phyloP scores from a whole-genome alignment of 2,888 invertebrate genomes.

The Isotomurus palustris region DNA sequence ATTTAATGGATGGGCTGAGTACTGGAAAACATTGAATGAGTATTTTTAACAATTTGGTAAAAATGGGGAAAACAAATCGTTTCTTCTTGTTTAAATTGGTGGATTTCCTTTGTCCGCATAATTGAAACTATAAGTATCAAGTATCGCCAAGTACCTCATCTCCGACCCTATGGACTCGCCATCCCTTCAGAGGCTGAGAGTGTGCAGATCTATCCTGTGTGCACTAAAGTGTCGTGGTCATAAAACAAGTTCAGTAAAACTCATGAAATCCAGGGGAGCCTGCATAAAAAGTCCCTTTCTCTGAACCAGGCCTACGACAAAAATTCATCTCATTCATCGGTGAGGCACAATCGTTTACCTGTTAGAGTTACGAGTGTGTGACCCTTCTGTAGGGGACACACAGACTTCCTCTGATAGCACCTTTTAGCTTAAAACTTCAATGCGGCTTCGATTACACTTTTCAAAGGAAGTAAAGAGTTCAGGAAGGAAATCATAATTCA shows the following conservation, averaged over 20 bases:
- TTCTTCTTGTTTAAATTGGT: constrained; percentile 9
- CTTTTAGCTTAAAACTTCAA: background rate
- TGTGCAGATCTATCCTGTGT: no score
- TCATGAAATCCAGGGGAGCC: no score
- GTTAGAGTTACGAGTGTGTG: background rate
- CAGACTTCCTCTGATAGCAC: constrained; percentile 4
- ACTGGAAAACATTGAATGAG: background rate
- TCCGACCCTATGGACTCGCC: no score
- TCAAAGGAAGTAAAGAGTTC: constrained; percentile 36
- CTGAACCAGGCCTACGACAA: no score
- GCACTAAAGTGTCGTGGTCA: no score
- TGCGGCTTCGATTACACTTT: constrained; percentile 21
- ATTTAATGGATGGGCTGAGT: constrained; percentile 4
- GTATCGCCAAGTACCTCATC: no score
- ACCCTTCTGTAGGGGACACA: background rate
- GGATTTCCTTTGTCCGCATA: background rate
- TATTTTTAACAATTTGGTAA: constrained; percentile 15
- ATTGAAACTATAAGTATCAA: constrained; percentile 7
- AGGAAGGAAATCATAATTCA: constrained; percentile 43
- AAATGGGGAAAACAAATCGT: constrained; percentile 17
- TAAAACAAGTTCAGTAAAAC: no score
- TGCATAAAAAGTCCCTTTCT: no score
- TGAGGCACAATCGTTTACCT: constrained; percentile 1
- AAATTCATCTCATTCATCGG: no score
- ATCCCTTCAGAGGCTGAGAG: no score